These are phyloP conservation scores for Aphaenogaster floridana DNA, from an alignment of 1,140 invertebrate species.

Conservation along the genomic window DNA sequence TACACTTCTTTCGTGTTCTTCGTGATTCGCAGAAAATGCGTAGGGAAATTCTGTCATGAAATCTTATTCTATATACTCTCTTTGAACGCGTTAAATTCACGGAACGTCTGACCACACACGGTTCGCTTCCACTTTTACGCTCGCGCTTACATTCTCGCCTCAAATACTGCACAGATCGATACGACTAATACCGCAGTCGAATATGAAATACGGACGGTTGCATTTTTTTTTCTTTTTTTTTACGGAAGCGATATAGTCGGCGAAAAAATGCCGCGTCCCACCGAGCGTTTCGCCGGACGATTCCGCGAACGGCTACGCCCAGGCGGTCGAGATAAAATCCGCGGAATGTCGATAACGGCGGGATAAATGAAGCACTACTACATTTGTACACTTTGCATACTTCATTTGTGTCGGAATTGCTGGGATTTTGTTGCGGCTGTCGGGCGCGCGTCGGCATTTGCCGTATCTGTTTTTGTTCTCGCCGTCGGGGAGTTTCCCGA, in stretches of 20 bases:
- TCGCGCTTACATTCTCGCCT: neutral
- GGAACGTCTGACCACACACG: neutral
- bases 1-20: neutral
- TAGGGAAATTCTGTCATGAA: neutral
- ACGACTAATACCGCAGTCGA: slow-evolving; percentile 13
- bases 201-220: neutral
- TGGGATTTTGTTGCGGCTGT: slow-evolving; percentile 58
- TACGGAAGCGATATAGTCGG: neutral
- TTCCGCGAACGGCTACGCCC: neutral
- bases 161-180: neutral
- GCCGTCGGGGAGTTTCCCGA: slow-evolving; percentile 32
- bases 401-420: slow-evolving; percentile 59
- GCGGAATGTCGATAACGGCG: slow-evolving; percentile 56
- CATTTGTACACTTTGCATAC: slow-evolving; percentile 56
- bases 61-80: neutral
- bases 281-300: neutral
- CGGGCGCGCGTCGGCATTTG: slow-evolving; percentile 30
- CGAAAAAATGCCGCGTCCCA: slow-evolving; percentile 8
- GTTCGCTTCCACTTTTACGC: neutral
- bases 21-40: neutral
- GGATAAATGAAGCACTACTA: slow-evolving; percentile 55
- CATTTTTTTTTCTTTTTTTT: neutral
- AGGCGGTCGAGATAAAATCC: slow-evolving; percentile 35
- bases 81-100: neutral
- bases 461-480: slow-evolving; percentile 46